Conservation (phyloP, 2,888 invertebrate genomes). For the Onchidella celtica region DNA sequence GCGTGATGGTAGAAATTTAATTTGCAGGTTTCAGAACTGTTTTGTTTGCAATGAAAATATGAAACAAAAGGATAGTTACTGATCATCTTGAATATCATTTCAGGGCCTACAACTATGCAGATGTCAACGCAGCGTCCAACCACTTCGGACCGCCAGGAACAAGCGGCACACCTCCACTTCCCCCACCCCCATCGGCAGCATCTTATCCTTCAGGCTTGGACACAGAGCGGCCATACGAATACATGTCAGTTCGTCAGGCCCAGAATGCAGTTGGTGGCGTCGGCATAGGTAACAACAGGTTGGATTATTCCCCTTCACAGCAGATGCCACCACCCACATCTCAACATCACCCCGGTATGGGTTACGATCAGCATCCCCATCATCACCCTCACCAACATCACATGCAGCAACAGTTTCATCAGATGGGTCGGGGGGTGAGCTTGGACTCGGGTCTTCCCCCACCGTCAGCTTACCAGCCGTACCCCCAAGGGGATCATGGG, state of each 20-base stretch:
- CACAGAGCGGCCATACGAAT: slow-evolving; percentile 69
- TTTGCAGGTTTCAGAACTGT: no score
- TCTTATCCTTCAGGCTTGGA: slow-evolving; percentile 28
- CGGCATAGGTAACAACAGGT: neutral
- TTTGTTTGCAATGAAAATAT: no score
- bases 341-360: neutral
- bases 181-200: slow-evolving; percentile 37
- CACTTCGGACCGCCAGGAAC: neutral
- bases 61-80: no score
- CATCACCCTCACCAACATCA: slow-evolving; percentile 9
- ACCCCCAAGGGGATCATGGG: neutral
- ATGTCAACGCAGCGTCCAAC: slow-evolving; percentile 36
- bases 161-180: slow-evolving; percentile 17
- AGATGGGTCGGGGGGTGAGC: slow-evolving; percentile 22
- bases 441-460: slow-evolving; percentile 23
- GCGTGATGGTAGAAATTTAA: no score
- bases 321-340: neutral
- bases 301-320: neutral
- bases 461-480: neutral
- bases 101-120: slow-evolving; percentile 57
- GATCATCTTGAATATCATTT: no score
- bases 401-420: slow-evolving; percentile 12
- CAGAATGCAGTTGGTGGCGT: slow-evolving; percentile 14
- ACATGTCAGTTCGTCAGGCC: slow-evolving; percentile 56
- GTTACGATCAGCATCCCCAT: neutral